Evolutionary conservation across 2,888 invertebrate species (phyloP).

Genomic region (Bembecia ichneumoniformis): DNA sequence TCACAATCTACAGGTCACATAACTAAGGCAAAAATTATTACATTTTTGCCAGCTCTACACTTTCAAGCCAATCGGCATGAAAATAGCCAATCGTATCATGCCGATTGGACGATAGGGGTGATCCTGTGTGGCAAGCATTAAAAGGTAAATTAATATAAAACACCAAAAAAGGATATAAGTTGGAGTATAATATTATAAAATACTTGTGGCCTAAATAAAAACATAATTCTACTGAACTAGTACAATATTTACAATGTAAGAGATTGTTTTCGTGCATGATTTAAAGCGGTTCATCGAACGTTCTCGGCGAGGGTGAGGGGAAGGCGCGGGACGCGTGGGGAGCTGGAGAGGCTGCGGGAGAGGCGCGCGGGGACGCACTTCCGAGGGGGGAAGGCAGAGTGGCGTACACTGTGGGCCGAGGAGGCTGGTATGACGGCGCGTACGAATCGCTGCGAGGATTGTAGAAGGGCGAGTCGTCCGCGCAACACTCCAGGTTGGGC

Average conservation of each 20-base stretch:
- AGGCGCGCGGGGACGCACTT: slow-evolving; percentile 51
- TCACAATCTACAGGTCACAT: no score
- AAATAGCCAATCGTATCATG: no score
- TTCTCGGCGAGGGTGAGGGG: slow-evolving; percentile 13
- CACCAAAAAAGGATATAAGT: neutral
- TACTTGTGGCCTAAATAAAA: slow-evolving; percentile 62
- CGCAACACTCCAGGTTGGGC: slow-evolving; percentile 54
- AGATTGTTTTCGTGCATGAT: no score
- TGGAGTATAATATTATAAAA: slow-evolving; percentile 68
- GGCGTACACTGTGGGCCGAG: slow-evolving; percentile 64
- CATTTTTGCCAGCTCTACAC: no score
- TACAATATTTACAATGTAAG: slow-evolving; percentile 50
- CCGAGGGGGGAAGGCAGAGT: slow-evolving; percentile 60
- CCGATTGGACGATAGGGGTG: no score
- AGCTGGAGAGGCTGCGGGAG: slow-evolving; percentile 53
- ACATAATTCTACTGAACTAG: slow-evolving; percentile 65
- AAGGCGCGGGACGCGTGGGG: slow-evolving; percentile 40
- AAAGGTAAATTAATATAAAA: neutral
- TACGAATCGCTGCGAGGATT: slow-evolving; percentile 67
- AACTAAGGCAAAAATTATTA: no score
- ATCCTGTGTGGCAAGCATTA: no score
- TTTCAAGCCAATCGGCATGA: no score
- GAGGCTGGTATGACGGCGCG: slow-evolving; percentile 65
- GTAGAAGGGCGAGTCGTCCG: slow-evolving; percentile 67
- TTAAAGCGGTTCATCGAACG: slow-evolving; percentile 27